Conservation (phyloP, 2,797 vertebrate genomes). For the Falco peregrinus region DNA sequence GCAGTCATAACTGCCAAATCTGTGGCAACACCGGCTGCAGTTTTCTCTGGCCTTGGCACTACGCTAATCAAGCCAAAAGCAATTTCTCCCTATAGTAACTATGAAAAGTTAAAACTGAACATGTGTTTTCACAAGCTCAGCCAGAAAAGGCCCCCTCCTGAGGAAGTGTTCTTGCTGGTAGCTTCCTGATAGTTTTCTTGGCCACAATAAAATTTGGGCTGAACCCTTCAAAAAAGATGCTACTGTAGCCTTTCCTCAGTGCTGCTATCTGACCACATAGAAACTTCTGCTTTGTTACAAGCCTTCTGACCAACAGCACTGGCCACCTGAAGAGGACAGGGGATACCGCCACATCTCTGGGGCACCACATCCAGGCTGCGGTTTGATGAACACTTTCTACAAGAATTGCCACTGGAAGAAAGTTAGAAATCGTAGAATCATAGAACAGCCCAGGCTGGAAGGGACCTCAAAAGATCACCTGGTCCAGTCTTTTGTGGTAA, state of each 20-base stretch:
- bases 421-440: not conserved
- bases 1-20: not conserved
- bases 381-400: not conserved
- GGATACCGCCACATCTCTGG: not conserved
- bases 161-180: not conserved
- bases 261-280: too few species aligned
- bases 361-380: not conserved
- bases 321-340: not conserved
- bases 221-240: not conserved
- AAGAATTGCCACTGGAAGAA: not conserved
- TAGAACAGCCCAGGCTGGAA: not conserved
- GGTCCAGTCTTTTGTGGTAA: not conserved
- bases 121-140: not conserved
- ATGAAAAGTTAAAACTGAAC: not conserved
- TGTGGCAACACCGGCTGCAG: not conserved
- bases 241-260: not conserved
- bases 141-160: not conserved
- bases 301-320: not conserved
- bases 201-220: not conserved
- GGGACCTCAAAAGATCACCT: not conserved
- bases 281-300: not conserved
- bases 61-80: not conserved
- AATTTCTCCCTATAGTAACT: not conserved
- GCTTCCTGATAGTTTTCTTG: not conserved
- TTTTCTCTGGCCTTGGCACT: not conserved